Conservation (phyloP, 37 sponge, comb jelly and placozoan species). For the Theonella swinhoei region DNA sequence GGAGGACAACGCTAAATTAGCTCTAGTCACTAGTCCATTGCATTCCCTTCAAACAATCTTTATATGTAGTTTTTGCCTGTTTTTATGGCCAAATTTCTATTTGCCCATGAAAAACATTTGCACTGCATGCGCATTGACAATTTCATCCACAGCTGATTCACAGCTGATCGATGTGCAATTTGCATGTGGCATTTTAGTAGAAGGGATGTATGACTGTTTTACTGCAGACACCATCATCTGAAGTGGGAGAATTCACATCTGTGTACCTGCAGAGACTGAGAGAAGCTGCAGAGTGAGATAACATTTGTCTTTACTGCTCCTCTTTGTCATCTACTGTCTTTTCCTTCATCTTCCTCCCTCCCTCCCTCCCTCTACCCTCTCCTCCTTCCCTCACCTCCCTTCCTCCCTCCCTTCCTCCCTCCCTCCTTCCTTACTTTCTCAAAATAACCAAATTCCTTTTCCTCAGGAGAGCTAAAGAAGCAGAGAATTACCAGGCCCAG, state of each 20-base stretch:
- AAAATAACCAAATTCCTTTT: not conserved
- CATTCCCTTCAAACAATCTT: too few species aligned
- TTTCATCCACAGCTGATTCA: too few species aligned
- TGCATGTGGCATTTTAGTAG: too few species aligned
- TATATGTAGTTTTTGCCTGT: too few species aligned
- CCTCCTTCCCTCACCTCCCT: not conserved
- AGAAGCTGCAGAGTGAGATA: not conserved
- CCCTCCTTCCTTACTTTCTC: not conserved
- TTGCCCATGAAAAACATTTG: too few species aligned
- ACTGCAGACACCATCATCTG: not conserved
- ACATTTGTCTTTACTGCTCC: not conserved
- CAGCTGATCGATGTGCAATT: too few species aligned
- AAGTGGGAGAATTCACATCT: constrained; percentile 5
- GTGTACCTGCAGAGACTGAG: constrained; percentile 25
- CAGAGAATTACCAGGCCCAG: not conserved
- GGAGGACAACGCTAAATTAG: too few species aligned
- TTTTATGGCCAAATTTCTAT: too few species aligned
- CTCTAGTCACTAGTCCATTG: too few species aligned
- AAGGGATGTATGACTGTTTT: too few species aligned
- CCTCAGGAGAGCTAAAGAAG: not conserved
- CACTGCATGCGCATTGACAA: too few species aligned
- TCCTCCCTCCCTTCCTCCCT: too few species aligned
- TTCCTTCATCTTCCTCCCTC: not conserved
- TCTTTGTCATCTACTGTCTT: not conserved
- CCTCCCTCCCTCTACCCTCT: not conserved